Conservation (phyloP, 2,888 invertebrate genomes). For the Gibbula magus region DNA sequence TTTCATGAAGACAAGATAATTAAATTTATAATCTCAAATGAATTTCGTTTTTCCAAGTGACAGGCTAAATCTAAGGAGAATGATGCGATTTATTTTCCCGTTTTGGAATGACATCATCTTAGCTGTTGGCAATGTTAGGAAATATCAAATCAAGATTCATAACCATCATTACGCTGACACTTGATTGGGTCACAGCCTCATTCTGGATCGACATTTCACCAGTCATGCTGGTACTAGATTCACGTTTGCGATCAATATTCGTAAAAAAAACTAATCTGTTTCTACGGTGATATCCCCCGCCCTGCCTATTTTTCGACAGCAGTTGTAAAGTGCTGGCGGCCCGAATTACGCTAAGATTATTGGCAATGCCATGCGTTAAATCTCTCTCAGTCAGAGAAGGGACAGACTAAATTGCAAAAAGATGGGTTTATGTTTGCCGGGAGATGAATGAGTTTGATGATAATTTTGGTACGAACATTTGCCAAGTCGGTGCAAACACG, state of each 20-base stretch:
- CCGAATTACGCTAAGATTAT: slow-evolving; percentile 1
- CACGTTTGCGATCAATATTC: not conserved
- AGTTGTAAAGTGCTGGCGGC: not conserved
- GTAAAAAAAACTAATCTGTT: not conserved
- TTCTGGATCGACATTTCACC: not conserved
- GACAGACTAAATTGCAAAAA: too few relatives aligned
- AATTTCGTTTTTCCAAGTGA: not conserved
- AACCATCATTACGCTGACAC: not conserved
- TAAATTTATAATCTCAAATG: not conserved
- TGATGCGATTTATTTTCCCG: not conserved
- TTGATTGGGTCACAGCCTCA: not conserved
- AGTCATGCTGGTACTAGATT: not conserved
- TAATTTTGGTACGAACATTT: not conserved
- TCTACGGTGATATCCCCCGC: slow-evolving; percentile 1
- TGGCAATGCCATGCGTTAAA: not conserved
- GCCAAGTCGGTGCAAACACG: not conserved
- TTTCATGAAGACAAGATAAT: slow-evolving; percentile 8
- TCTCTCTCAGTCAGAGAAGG: not conserved
- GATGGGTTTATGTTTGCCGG: too few relatives aligned
- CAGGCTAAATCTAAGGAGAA: not conserved
- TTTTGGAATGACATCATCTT: not conserved
- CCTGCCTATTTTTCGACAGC: not conserved
- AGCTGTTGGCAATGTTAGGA: not conserved
- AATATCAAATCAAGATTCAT: slow-evolving; percentile 13
- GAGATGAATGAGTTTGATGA: too few relatives aligned